Conservation (phyloP, 2,113 vertebrate species). For the Ammodytes dubius region DNA sequence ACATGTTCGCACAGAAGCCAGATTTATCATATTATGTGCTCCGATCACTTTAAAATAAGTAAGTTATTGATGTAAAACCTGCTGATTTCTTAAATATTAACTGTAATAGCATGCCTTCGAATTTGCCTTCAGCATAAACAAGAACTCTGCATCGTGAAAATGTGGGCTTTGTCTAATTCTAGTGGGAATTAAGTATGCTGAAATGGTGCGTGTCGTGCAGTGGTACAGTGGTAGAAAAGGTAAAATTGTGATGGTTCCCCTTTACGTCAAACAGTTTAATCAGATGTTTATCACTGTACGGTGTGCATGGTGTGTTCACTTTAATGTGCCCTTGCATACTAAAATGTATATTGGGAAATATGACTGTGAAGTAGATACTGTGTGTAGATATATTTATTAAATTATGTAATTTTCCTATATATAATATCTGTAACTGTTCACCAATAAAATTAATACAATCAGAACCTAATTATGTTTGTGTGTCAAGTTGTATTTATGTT, state of each 20-base stretch:
- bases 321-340: background rate
- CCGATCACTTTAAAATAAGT: background rate
- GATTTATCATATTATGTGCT: background rate
- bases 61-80: background rate
- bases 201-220: background rate
- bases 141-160: constrained; percentile 14
- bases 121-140: no score
- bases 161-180: background rate
- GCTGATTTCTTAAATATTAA: background rate
- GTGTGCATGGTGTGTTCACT: background rate
- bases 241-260: background rate
- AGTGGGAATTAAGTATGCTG: background rate
- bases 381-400: constrained; percentile 40
- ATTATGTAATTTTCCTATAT: constrained; percentile 10
- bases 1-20: background rate
- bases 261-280: background rate
- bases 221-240: background rate
- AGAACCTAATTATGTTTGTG: background rate
- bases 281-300: background rate
- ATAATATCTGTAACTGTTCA: constrained; percentile 30
- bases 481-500: background rate
- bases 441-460: constrained; percentile 46
- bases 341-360: constrained; percentile 14
- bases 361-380: background rate
- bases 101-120: background rate